Conservation (phyloP, 2,888 invertebrate species). For the Cephonodes hylas region DNA sequence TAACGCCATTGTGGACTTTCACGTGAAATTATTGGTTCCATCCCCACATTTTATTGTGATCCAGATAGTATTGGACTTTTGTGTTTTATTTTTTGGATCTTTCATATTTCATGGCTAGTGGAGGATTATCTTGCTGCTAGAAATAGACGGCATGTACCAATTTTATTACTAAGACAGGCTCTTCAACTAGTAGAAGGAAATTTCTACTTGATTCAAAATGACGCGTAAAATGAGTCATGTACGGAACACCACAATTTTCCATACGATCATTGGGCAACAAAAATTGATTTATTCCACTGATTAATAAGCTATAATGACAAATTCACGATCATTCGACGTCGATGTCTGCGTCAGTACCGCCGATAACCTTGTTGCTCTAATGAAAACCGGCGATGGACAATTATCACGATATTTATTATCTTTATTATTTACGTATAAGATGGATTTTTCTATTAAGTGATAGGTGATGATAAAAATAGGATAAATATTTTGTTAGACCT, state of each 20-base stretch:
- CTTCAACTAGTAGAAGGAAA: no score
- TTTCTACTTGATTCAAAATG: no score
- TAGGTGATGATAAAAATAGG: no score
- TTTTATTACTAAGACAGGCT: no score
- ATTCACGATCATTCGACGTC: not conserved
- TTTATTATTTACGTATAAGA: not conserved
- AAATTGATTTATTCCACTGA: not conserved
- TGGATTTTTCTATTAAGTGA: not conserved
- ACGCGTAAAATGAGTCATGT: no score
- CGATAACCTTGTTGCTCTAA: not conserved
- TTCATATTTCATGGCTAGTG: not conserved
- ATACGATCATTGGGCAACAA: not conserved
- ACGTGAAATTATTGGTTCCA: constrained; percentile 7
- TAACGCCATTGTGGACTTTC: constrained; percentile 1
- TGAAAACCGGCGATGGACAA: not conserved
- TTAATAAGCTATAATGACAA: not conserved
- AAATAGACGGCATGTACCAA: no score
- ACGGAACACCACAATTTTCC: no score
- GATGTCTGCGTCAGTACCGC: not conserved
- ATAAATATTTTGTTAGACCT: no score
- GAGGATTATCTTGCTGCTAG: not conserved
- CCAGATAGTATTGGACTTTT: not conserved
- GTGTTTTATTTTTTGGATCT: not conserved
- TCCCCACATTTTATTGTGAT: constrained; percentile 1
- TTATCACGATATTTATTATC: not conserved